phyloP scores from a whole-genome alignment of 2,797 vertebrate genomes.

The Macropodus opercularis region DNA sequence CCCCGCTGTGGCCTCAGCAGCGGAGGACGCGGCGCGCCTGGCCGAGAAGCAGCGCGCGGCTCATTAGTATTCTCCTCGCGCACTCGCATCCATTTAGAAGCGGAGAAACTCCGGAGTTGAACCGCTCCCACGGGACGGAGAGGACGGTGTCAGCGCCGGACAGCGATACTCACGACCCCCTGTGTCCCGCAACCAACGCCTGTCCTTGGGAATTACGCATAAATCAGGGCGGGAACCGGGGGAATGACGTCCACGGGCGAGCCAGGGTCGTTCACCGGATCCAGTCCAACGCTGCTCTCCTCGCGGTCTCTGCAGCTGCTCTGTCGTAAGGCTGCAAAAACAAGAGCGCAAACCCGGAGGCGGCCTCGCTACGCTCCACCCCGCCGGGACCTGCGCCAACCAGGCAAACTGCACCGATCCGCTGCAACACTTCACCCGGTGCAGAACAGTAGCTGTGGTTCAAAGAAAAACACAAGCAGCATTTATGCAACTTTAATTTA shows the following conservation, averaged over 20 bases:
- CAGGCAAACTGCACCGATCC: background rate
- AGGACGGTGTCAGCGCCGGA: constrained; percentile 1
- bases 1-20: constrained; percentile 37
- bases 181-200: background rate
- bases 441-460: no score
- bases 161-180: background rate
- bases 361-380: constrained; percentile 55
- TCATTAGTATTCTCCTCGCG: constrained; percentile 68
- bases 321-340: constrained; percentile 35
- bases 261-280: background rate
- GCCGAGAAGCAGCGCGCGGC: constrained; percentile 51
- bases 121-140: background rate
- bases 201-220: background rate
- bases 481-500: no score
- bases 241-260: background rate
- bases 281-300: background rate
- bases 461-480: no score
- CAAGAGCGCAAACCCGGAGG: constrained; percentile 43
- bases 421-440: no score
- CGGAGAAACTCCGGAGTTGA: constrained; percentile 13
- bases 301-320: constrained; percentile 26
- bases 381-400: constrained; percentile 55
- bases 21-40: constrained; percentile 40
- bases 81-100: constrained; percentile 48
- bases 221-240: background rate